A percentile compares a stretch with the other conserved stretches of the same genome.
Conservation (phyloP, 1,140 invertebrate genomes). For the Apolygus lucorum region DNA sequence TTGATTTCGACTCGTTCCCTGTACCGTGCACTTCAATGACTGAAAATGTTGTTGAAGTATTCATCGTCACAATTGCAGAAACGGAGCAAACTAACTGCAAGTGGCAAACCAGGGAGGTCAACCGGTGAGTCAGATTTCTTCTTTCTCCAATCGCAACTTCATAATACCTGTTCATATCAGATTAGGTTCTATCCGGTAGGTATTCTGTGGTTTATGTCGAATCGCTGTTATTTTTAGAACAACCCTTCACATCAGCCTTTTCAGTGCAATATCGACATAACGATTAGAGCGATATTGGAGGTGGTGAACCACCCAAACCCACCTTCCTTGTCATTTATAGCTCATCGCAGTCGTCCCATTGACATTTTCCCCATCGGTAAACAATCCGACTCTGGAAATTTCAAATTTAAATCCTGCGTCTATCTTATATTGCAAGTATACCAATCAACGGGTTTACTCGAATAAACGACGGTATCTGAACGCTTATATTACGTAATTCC, state of each 20-base stretch:
- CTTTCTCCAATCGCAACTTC: not conserved
- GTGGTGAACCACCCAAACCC: too few relatives aligned
- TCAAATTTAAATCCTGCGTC: too few relatives aligned
- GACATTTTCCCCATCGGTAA: too few relatives aligned
- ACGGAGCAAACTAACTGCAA: conserved; percentile 20
- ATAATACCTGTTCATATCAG: not conserved
- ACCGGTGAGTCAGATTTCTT: conserved; percentile 20
- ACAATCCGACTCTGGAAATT: too few relatives aligned
- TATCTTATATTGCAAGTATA: too few relatives aligned
- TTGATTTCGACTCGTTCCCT: not conserved
- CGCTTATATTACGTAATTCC: too few relatives aligned
- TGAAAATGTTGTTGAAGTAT: conserved; percentile 27
- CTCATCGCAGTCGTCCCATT: too few relatives aligned
- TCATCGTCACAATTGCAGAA: conserved; percentile 26
- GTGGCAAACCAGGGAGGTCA: conserved; percentile 23
- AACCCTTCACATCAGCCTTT: not conserved
- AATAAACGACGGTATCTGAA: too few relatives aligned
- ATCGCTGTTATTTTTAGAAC: not conserved
- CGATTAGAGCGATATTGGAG: too few relatives aligned
- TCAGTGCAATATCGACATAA: too few relatives aligned
- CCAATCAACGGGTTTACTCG: too few relatives aligned
- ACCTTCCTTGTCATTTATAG: too few relatives aligned
- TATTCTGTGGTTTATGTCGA: not conserved
- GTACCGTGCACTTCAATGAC: not conserved
- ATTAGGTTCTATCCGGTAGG: not conserved